Evolutionary conservation across 1,140 invertebrate genomes (phyloP).

Genomic region (Chelonus insularis): DNA sequence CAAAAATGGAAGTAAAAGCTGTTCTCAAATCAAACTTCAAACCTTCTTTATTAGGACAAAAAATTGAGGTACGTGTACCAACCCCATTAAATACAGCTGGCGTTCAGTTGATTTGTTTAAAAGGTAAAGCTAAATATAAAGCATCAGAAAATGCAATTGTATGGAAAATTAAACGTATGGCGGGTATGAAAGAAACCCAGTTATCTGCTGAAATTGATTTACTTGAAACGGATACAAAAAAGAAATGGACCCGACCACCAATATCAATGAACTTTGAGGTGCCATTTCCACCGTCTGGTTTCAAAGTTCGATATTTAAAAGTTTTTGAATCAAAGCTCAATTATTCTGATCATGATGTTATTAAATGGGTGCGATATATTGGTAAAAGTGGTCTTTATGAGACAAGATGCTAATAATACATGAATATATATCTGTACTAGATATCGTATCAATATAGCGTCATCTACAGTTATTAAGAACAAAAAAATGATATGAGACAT

Average conservation of each 20-base stretch:
- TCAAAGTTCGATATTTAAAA: slow-evolving; percentile 98
- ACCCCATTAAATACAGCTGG: slow-evolving; percentile 98
- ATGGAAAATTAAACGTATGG: slow-evolving; percentile 99
- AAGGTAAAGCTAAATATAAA: slow-evolving; percentile 99
- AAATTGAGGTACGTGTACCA: slow-evolving; percentile 99
- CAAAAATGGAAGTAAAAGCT: slow-evolving; percentile 99
- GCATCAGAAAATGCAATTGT: slow-evolving; percentile 99
- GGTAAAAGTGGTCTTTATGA: slow-evolving; percentile 98
- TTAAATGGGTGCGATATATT: slow-evolving; percentile 99
- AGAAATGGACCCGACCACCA: slow-evolving; percentile 99
- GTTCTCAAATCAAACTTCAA: slow-evolving; percentile 99
- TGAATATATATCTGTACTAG: slow-evolving; percentile 6
- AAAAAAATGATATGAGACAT: too few species aligned
- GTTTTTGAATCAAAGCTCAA: slow-evolving; percentile 99
- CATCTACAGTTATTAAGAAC: not conserved
- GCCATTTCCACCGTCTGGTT: slow-evolving; percentile 95
- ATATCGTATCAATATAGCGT: not conserved
- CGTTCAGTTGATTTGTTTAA: slow-evolving; percentile 97
- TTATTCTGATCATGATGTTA: slow-evolving; percentile 99
- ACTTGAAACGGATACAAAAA: slow-evolving; percentile 98
- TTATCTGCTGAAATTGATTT: slow-evolving; percentile 99
- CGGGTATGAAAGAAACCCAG: slow-evolving; percentile 99
- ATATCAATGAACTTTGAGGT: slow-evolving; percentile 99
- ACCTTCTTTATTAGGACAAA: slow-evolving; percentile 95
- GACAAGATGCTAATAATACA: slow-evolving; percentile 85